phyloP scores from a whole-genome alignment of 2,888 invertebrate species.

The Myathropa florea region DNA sequence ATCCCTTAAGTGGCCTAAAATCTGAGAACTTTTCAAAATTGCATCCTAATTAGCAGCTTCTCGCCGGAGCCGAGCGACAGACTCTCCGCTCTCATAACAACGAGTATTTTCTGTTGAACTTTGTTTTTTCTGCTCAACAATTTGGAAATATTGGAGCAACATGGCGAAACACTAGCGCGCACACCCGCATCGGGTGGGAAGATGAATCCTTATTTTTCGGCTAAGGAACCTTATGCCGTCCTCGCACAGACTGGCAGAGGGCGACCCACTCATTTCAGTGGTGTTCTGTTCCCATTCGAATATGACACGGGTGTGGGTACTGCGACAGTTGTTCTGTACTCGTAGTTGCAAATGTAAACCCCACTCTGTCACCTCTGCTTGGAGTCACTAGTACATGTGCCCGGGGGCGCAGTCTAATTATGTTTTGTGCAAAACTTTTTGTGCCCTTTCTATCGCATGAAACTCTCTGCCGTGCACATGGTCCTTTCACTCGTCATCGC shows the following conservation, averaged over 20 bases:
- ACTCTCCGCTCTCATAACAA: neutral
- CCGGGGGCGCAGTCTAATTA: conserved; percentile 60
- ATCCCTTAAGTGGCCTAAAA: conserved; percentile 19
- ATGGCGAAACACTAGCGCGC: neutral
- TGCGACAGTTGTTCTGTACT: conserved; percentile 41
- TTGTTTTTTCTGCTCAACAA: neutral
- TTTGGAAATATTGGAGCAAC: neutral
- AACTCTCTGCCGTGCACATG: neutral
- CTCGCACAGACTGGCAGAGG: neutral
- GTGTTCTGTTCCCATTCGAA: neutral
- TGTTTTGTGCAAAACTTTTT: conserved; percentile 57
- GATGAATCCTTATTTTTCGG: neutral
- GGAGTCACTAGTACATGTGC: conserved; percentile 17
- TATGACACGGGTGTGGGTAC: neutral
- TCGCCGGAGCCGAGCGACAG: neutral
- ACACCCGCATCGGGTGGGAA: neutral
- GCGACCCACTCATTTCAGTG: neutral
- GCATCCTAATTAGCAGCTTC: conserved; percentile 51
- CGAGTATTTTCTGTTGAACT: neutral
- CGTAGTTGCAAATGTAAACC: conserved; percentile 22
- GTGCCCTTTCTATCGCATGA: conserved; percentile 9
- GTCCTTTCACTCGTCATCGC: neutral
- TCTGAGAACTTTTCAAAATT: conserved; percentile 42
- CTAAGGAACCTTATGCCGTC: neutral
- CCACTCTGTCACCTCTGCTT: conserved; percentile 7